phyloP scores from a whole-genome alignment of 2,797 vertebrate species.

The Rhinoraja longicauda region DNA sequence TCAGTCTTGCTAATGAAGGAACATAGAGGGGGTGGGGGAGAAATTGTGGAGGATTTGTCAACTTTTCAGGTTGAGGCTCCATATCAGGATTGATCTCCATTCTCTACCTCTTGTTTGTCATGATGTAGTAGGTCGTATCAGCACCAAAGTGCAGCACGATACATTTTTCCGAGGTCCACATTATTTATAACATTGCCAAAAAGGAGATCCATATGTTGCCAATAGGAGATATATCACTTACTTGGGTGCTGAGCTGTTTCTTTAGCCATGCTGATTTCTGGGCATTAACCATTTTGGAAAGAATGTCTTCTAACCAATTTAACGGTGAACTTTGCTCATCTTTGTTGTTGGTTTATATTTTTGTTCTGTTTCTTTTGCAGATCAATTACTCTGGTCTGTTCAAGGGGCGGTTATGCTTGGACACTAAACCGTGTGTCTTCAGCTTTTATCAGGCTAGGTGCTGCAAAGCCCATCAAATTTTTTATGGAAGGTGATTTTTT shows the following conservation, averaged over 20 bases:
- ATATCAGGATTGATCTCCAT: background rate
- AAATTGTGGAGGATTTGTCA: no score
- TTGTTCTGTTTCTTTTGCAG: constrained; percentile 47
- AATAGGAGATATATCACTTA: background rate
- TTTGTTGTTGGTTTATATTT: constrained; percentile 47
- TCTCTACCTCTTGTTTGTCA: background rate
- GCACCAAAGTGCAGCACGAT: background rate
- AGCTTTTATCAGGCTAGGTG: constrained; percentile 47
- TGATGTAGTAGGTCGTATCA: background rate
- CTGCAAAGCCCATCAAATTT: constrained; percentile 46
- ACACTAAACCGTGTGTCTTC: constrained; percentile 46
- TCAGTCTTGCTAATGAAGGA: background rate
- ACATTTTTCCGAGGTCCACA: background rate
- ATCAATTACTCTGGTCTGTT: constrained; percentile 52
- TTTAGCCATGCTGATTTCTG: no score
- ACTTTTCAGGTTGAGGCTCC: no score
- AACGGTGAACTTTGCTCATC: constrained; percentile 43
- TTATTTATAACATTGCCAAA: background rate
- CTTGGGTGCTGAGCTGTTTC: background rate
- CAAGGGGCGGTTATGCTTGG: constrained; percentile 48
- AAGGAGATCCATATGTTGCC: background rate
- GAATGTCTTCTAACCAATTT: background rate
- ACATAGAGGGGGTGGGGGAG: no score
- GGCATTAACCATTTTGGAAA: background rate
- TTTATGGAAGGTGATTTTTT: constrained; percentile 49